Evolutionary conservation across 92 coral and sea anemone genomes (phyloP), one percentile per base, ranked within the genome.

Genomic region (Desmophyllum pertusum): DNA sequence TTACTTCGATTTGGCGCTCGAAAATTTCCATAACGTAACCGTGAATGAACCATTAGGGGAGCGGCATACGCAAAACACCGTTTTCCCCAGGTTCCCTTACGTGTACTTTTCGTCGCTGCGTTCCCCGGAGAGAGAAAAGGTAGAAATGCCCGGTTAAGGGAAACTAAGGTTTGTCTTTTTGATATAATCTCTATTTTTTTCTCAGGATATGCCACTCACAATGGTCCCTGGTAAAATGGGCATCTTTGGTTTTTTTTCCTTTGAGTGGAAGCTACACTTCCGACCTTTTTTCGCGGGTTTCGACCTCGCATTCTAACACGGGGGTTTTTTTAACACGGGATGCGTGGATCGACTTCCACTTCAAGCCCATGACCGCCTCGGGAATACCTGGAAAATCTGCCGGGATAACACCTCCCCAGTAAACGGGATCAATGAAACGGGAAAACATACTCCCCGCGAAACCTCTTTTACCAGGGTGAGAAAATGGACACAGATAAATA

Each of bases 181-280:
- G 65, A 59, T 59, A 14, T 27, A n/a, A 29, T 59, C 15, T 25
- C 35, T 23, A 8, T n/a, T n/a, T n/a, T 48, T 21, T 52, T 38
- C 29, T 37, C 51, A 92, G 95, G 95, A 33, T 94, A 94, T 38
- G 86, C 85, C 35, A 92, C 98, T 30, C 96, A 94, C 57, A n/a
- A 85, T 94, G 89, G 94, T 94, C 27, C n/a, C n/a, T n/a, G 98
- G 98, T 37, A 94, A 94, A 64, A n/a, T n/a, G 92, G 98, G 98
- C 98, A 94, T 88, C 94, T n/a, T 94, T 75, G 98, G 98, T 0
- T 91, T 90, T n/a, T n/a, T n/a, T n/a, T n/a, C n/a, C 82, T 92
- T 79, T 64, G 81, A 87, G 70, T 89, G 86, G 93, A n/a, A 86
- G 76, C 46, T 92, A 89, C 81, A 88, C 95, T n/a, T 1, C 98